These are phyloP conservation scores for Leptobrachium leishanense DNA, from an alignment of 2,113 vertebrate species.

Conservation along the genomic window DNA sequence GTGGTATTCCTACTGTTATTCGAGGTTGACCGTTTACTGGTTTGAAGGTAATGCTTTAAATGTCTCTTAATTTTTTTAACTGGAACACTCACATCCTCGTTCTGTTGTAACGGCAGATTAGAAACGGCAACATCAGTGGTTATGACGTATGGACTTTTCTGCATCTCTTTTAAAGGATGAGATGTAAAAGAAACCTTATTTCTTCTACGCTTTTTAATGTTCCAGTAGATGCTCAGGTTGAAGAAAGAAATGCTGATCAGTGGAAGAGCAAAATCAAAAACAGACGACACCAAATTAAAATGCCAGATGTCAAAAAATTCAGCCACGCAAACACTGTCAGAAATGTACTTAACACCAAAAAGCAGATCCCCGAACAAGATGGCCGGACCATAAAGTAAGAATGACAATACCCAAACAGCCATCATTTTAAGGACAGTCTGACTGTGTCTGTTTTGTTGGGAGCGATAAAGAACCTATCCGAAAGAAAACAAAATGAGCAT, in stretches of 20 bases:
- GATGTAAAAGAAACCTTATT: constrained; percentile 31
- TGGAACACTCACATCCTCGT: background rate
- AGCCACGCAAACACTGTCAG: constrained; percentile 57
- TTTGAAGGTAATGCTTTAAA: background rate
- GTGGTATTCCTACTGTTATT: constrained; percentile 4
- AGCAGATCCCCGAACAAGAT: constrained; percentile 76
- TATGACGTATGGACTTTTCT: background rate
- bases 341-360: background rate
- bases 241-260: constrained; percentile 82
- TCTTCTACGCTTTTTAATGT: constrained; percentile 72
- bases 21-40: background rate
- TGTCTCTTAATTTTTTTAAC: background rate
- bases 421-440: constrained; percentile 75
- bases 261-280: constrained; percentile 60
- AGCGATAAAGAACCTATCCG: constrained; percentile 79
- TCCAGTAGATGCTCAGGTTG: constrained; percentile 81
- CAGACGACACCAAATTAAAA: too few species aligned
- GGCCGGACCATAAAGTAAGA: constrained; percentile 81
- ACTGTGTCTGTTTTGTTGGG: constrained; percentile 64
- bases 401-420: constrained; percentile 79
- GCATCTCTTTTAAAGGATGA: constrained; percentile 12
- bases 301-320: constrained; percentile 57
- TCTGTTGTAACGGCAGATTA: background rate
- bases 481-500: background rate
- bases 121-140: background rate